Evolutionary conservation across 2,888 invertebrate species (phyloP), one percentile per base, ranked within the genome.

Genomic region (Teleogryllus oceanicus): DNA sequence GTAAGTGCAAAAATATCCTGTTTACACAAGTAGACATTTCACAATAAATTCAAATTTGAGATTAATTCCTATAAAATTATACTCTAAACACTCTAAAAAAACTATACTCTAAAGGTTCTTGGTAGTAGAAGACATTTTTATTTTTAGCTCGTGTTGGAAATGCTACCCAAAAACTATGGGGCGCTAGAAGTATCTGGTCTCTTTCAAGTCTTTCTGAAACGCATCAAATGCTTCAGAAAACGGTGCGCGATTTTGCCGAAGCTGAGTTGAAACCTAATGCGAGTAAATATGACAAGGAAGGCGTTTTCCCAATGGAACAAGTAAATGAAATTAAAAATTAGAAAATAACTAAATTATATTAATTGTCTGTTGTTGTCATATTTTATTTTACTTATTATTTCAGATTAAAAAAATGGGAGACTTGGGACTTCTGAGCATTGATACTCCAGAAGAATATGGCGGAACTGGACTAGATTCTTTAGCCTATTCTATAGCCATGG

Each of bases 171-270:
- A 3, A 2, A 62, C 62, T 62, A 0, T 62, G 62, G 62, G 62
- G 62, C 13, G 18, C 18, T 8, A 13, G 62, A 62, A 62, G 62
- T 62, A 62, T 62, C 13, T 62, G 13, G 13, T 62, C 81, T 3
- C 77, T 81, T 3, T 80, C 81, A 13, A 76, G 76, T 12, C 87
- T 97, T 24, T 90, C 97, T 0, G 98, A 98, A 83, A 96, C 96
- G 0, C 95, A 98, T 87, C 94, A 94, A 86, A 95, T 98, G 94
- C 89, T 98, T 1, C 92, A 94, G 83, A 94, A 96, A 86, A 96
- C 96, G 18, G 95, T 96, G 85, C 89, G 96, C 83, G 96, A 97
- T 86, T 98, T 97, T 87, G 96, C 96, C 2, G 96, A 98, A 85
- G 93, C 91, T 21, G 97, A 98, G 88, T 87, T 98, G 18, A 94